Evolutionary conservation across 2,888 invertebrate species (phyloP).

Genomic region (Drosophila siamana): DNA sequence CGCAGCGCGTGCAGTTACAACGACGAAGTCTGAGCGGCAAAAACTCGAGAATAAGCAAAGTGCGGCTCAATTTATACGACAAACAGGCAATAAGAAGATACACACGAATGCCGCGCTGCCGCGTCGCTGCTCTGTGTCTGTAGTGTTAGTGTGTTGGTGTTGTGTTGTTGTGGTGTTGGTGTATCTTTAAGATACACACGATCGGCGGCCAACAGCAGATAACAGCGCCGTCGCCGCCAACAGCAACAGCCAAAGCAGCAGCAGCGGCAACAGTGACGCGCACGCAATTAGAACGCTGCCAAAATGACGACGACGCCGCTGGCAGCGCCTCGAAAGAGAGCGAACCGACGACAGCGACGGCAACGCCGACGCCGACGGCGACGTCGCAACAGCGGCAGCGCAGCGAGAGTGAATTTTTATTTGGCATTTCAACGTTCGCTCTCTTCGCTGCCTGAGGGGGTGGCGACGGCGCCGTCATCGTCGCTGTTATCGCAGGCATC

Average conservation of each 20-base stretch:
- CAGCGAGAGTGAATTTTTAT: slow-evolving; percentile 70
- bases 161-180: slow-evolving; percentile 34
- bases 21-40: slow-evolving; percentile 78
- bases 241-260: slow-evolving; percentile 24
- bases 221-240: slow-evolving; percentile 47
- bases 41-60: slow-evolving; percentile 81
- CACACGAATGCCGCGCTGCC: slow-evolving; percentile 36
- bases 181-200: slow-evolving; percentile 76
- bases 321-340: slow-evolving; percentile 46
- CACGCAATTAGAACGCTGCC: slow-evolving; percentile 72
- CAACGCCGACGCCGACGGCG: slow-evolving; percentile 38
- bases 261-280: slow-evolving; percentile 57
- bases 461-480: slow-evolving; percentile 50
- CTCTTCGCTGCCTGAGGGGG: slow-evolving; percentile 57
- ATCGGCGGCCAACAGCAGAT: slow-evolving; percentile 65
- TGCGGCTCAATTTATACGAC: slow-evolving; percentile 81
- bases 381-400: slow-evolving; percentile 60
- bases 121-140: slow-evolving; percentile 23
- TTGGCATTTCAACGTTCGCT: slow-evolving; percentile 43
- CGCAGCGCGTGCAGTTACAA: slow-evolving; percentile 77
- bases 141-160: no score
- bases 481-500: slow-evolving; percentile 59
- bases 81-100: slow-evolving; percentile 79
- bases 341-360: slow-evolving; percentile 10
- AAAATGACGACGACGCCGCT: slow-evolving; percentile 22